Conservation (phyloP, 2,113 vertebrate genomes). For the Electrona antarctica region DNA sequence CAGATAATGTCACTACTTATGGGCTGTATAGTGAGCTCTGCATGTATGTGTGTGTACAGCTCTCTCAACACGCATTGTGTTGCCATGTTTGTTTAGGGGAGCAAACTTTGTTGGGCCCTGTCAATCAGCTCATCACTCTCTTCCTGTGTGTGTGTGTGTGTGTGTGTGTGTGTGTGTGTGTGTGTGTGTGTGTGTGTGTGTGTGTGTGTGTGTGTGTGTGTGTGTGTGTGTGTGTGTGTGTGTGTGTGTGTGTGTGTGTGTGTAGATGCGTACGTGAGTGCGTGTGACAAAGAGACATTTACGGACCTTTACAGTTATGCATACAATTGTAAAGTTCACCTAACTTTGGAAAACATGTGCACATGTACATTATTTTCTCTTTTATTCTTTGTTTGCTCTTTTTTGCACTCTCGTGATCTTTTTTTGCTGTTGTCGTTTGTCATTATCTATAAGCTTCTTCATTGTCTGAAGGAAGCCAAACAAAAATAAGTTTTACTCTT, state of each 20-base stretch:
- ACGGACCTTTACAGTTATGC: not conserved
- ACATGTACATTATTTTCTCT: not conserved
- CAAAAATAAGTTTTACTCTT: too few relatives aligned
- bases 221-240: slow-evolving; percentile 2
- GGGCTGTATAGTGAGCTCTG: slow-evolving; percentile 1
- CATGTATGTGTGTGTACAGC: slow-evolving; percentile 22
- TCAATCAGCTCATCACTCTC: slow-evolving; percentile 48
- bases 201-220: not conserved
- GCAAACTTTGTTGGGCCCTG: slow-evolving; percentile 61
- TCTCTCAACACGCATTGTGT: slow-evolving; percentile 71
- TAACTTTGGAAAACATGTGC: too few relatives aligned
- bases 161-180: not conserved
- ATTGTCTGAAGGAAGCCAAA: too few relatives aligned
- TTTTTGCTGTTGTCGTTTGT: too few relatives aligned
- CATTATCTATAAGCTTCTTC: too few relatives aligned
- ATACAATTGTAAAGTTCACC: too few relatives aligned
- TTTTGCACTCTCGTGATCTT: too few relatives aligned
- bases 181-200: not conserved
- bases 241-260: not conserved
- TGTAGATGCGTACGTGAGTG: not conserved
- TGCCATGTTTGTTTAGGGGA: slow-evolving; percentile 68
- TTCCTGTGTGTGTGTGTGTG: slow-evolving; percentile 45
- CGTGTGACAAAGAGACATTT: not conserved
- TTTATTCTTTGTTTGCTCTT: not conserved
- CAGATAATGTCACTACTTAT: slow-evolving; percentile 52